phyloP scores from a whole-genome alignment of 2,113 vertebrate genomes.

The Mirounga angustirostris region DNA sequence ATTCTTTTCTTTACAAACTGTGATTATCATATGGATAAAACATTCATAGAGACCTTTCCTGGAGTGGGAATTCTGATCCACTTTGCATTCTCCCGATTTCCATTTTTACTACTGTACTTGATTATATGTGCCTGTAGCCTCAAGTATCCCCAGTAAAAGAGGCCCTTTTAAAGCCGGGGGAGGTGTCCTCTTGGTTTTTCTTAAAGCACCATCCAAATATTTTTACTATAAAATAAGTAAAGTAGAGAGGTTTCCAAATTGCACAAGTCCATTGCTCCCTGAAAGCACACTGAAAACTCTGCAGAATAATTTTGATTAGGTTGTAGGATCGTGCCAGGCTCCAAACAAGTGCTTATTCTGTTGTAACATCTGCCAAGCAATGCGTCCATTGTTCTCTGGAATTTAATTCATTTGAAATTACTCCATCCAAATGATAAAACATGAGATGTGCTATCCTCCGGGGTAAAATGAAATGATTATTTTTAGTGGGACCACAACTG shows the following conservation, averaged over 20 bases:
- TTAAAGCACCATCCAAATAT: conserved; percentile 83
- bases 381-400: conserved; percentile 74
- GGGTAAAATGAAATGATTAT: conserved; percentile 55
- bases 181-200: conserved; percentile 38
- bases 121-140: conserved; percentile 63
- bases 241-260: conserved; percentile 56
- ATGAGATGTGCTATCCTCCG: conserved; percentile 53
- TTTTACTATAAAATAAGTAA: conserved; percentile 81
- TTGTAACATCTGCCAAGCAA: conserved; percentile 50
- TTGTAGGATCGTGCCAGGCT: conserved; percentile 19
- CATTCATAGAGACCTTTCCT: conserved; percentile 75
- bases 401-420: conserved; percentile 80
- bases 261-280: conserved; percentile 15
- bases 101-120: conserved; percentile 58
- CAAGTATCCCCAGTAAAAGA: conserved; percentile 72
- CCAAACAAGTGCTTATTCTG: conserved; percentile 69
- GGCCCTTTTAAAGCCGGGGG: conserved; percentile 61
- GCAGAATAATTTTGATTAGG: conserved; percentile 72
- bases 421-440: conserved; percentile 74
- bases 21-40: conserved; percentile 77
- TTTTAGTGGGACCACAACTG: conserved; percentile 41
- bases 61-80: conserved; percentile 32
- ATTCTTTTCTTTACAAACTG: conserved; percentile 72
- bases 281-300: conserved; percentile 50
- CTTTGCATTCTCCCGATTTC: conserved; percentile 55